Base-by-base conservation (phyloP, 1,140 invertebrate species). In the Phymastichus coffea region DNA sequence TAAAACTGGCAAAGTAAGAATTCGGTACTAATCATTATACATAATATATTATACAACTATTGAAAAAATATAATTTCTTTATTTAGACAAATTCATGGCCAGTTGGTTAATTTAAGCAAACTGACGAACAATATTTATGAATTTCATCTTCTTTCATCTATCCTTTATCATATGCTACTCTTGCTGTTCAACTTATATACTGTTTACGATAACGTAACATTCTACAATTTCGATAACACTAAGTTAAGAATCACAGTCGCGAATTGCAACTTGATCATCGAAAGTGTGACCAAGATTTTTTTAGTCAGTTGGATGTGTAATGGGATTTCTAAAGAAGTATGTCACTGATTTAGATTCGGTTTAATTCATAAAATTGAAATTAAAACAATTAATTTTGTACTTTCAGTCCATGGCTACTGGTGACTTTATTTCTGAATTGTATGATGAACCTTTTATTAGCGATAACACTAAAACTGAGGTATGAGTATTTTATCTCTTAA, bases 381-480 rank as follows among this genome's bases (percentile, higher is more conserved):
- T 22, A 20, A 19, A 44, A n/a, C n/a, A n/a, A n/a, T 48, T 14
- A 33, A 35, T 48, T 48, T 35, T 48, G 12, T 23, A 4, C 23
- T 51, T 38, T 9, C 30, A 71, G 69, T 62, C 63, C 3, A 20
- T 43, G 0, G 44, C 56, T 19, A 66, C 63, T 4, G 67, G 70
- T n/a, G 62, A 71, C 4, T 53, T 69, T 12, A 53, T 69, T 6
- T 69, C 63, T n/a, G 56, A 69, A 30, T 10, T 70, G 1, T 66
- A 53, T 30, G 38, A 70, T 44, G 58, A 66, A 15, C 57, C 67
- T 2, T 63, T 56, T 4, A 61, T 61, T 4, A 58, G 22, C 20
- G 65, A 61, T 17, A 60, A 62, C 40, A 68, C 70, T 37, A 61
- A 63, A 9, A n/a, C 49, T 12, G 69, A 70, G 64, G 68, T 52